These are phyloP conservation scores for Athripsodes cinereus DNA, from an alignment of 2,888 invertebrate species.

Conservation along the genomic window DNA sequence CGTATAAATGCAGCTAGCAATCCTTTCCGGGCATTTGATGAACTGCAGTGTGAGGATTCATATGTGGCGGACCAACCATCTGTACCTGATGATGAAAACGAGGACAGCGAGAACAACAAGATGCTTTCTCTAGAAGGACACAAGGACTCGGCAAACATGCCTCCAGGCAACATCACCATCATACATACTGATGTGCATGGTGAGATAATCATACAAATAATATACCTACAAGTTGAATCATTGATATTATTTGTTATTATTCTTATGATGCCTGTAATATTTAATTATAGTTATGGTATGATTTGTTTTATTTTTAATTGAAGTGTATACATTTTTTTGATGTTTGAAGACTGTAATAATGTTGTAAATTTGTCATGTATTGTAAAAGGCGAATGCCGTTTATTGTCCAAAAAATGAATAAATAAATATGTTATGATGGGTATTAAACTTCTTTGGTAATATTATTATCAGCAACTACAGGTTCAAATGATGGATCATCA, in stretches of 20 bases:
- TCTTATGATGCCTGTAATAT: too few species aligned
- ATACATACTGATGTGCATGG: conserved; percentile 17
- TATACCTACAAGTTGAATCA: too few species aligned
- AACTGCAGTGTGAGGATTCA: conserved; percentile 44
- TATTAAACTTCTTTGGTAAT: too few species aligned
- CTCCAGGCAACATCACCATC: conserved; percentile 1
- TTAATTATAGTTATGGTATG: too few species aligned
- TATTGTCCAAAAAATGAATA: too few species aligned
- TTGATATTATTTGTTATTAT: background rate
- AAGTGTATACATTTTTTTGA: too few species aligned
- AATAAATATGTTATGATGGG: too few species aligned
- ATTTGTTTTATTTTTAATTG: too few species aligned
- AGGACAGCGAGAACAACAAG: conserved; percentile 10
- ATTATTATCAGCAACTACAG: conserved; percentile 11
- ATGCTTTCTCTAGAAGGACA: conserved; percentile 11
- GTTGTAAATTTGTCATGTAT: too few species aligned
- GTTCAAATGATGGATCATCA: conserved; percentile 23
- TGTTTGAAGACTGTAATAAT: too few species aligned
- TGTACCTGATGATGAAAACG: conserved; percentile 21
- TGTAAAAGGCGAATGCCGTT: too few species aligned
- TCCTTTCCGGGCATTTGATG: conserved; percentile 57
- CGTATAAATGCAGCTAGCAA: conserved; percentile 59
- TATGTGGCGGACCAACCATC: conserved; percentile 32
- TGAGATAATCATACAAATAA: too few species aligned
- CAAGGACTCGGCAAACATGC: conserved; percentile 2